phyloP scores from a whole-genome alignment of 2,113 vertebrate genomes.

The Heptranchias perlo region DNA sequence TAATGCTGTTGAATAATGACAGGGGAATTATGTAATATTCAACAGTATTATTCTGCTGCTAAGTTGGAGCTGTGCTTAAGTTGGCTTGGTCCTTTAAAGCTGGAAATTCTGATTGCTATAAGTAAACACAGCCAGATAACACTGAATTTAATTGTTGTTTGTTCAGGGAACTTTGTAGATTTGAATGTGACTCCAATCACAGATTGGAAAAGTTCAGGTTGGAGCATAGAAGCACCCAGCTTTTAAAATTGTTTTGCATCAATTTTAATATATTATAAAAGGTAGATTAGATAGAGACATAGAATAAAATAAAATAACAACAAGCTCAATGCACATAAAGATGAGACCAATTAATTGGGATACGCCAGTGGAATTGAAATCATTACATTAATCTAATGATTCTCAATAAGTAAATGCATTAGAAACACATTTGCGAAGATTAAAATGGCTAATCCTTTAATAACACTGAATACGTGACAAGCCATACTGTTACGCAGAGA shows the following conservation, averaged over 20 bases:
- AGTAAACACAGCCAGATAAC: background rate
- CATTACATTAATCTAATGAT: constrained; percentile 16
- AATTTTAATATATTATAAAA: background rate
- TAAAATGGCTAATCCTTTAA: constrained; percentile 17
- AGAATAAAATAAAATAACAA: constrained; percentile 6
- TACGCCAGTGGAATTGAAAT: background rate
- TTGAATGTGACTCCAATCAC: background rate
- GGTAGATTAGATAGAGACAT: background rate
- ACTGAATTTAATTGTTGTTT: background rate
- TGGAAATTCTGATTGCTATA: background rate
- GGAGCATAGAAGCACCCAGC: background rate
- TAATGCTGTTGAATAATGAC: background rate
- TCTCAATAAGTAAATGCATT: background rate
- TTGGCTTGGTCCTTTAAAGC: background rate
- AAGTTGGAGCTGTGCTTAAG: background rate
- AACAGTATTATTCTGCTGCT: background rate
- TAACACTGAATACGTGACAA: background rate
- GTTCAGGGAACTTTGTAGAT: background rate
- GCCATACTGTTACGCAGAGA: background rate
- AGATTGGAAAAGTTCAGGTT: background rate
- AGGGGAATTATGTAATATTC: background rate
- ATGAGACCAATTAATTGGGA: background rate
- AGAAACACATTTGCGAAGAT: background rate
- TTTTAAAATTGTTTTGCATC: background rate
- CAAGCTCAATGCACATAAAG: background rate